Conservation (phyloP, 1,140 invertebrate genomes). For the Trichoplusia ni region DNA sequence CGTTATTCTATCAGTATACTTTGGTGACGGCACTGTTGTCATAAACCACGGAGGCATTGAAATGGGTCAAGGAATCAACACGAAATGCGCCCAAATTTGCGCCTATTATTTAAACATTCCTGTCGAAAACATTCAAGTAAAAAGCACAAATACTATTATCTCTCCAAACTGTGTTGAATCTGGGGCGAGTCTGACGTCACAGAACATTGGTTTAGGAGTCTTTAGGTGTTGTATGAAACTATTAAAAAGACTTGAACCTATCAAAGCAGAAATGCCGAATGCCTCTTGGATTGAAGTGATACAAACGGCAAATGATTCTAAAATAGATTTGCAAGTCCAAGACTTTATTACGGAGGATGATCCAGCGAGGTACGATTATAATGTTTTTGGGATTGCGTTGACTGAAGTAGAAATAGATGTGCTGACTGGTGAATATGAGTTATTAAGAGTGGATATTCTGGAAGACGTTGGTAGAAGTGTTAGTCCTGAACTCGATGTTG, state of each 20-base stretch:
- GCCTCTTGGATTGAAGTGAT: constrained; percentile 84
- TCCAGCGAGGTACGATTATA: constrained; percentile 57
- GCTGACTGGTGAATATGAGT: constrained; percentile 85
- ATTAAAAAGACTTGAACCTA: constrained; percentile 82
- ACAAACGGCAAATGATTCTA: constrained; percentile 73
- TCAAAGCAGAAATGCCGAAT: constrained; percentile 80
- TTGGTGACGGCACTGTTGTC: constrained; percentile 87
- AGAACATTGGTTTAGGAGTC: constrained; percentile 36
- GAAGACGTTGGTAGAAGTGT: constrained; percentile 88
- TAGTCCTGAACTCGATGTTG: constrained; percentile 90
- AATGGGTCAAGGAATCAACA: constrained; percentile 91
- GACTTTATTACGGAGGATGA: constrained; percentile 48
- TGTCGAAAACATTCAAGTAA: constrained; percentile 84
- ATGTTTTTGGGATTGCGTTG: constrained; percentile 83
- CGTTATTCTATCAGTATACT: constrained; percentile 86
- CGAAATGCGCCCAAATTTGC: constrained; percentile 87
- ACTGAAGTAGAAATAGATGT: constrained; percentile 88
- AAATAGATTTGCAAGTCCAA: constrained; percentile 81
- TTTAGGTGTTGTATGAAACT: constrained; percentile 60
- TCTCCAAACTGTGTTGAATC: constrained; percentile 82
- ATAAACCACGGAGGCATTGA: constrained; percentile 90
- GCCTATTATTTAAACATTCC: constrained; percentile 87
- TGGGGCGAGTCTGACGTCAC: constrained; percentile 81
- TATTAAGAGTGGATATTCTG: constrained; percentile 86
- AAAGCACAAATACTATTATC: constrained; percentile 83